Conservation (phyloP, 2,888 invertebrate species). For the Rosalia funebris region DNA sequence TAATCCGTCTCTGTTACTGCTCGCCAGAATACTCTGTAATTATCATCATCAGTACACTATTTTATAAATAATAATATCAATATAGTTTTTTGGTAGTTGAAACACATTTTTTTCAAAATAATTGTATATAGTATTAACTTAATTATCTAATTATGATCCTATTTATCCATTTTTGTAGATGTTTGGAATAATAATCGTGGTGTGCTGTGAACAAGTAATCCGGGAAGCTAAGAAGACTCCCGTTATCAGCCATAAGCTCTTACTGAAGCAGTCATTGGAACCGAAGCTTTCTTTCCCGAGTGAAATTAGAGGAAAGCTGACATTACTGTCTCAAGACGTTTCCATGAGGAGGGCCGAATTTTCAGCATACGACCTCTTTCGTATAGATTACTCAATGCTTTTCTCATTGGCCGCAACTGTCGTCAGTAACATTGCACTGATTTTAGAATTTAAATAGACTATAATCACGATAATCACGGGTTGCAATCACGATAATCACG, state of each 20-base stretch:
- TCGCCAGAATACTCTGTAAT: too few species aligned
- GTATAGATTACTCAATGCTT: neutral
- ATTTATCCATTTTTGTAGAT: neutral
- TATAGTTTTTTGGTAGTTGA: too few species aligned
- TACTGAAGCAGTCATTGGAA: neutral
- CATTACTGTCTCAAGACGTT: neutral
- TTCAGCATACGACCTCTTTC: neutral
- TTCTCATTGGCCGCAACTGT: neutral
- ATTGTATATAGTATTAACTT: too few species aligned
- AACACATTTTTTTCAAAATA: too few species aligned
- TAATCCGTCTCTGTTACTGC: too few species aligned
- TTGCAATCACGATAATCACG: too few species aligned
- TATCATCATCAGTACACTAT: too few species aligned
- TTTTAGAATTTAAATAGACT: neutral
- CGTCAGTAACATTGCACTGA: neutral
- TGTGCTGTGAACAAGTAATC: neutral
- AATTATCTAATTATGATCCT: too few species aligned
- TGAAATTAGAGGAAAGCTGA: neutral
- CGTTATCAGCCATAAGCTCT: neutral
- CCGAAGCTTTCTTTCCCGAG: neutral
- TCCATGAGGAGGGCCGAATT: neutral
- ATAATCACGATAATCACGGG: too few species aligned
- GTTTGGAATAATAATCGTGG: neutral
- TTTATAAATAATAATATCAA: neutral
- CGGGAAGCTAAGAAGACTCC: neutral